Conservation (phyloP, 2,888 invertebrate genomes). For the Hofmannophila pseudospretella region DNA sequence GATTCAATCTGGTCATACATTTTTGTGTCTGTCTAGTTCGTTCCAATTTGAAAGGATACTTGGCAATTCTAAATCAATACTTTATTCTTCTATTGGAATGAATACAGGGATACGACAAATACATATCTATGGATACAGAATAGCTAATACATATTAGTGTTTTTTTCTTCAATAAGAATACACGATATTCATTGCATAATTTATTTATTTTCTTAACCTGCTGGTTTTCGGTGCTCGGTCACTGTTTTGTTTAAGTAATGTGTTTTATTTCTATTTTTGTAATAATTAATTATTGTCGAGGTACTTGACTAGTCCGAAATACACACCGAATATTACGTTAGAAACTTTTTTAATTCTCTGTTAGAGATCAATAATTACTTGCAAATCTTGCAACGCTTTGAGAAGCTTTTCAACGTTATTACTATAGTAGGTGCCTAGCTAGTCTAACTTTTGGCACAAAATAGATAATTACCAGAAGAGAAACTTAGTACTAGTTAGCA, state of each 20-base stretch:
- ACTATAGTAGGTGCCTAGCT: too few relatives aligned
- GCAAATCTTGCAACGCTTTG: too few relatives aligned
- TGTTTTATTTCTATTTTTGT: slow-evolving; percentile 25
- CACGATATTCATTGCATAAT: not conserved
- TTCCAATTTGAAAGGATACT: too few relatives aligned
- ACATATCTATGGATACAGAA: not conserved
- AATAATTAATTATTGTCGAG: slow-evolving; percentile 26
- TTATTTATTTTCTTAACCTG: slow-evolving; percentile 9
- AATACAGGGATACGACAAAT: not conserved
- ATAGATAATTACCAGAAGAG: too few relatives aligned
- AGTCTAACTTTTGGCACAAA: too few relatives aligned
- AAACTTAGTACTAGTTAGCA: too few relatives aligned
- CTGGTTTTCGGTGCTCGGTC: slow-evolving; percentile 49
- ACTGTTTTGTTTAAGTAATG: slow-evolving; percentile 19
- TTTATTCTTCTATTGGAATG: not conserved
- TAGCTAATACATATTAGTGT: not conserved
- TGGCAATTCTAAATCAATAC: too few relatives aligned
- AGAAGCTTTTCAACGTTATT: too few relatives aligned
- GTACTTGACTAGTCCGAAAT: slow-evolving; percentile 62
- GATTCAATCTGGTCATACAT: too few relatives aligned
- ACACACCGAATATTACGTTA: not conserved
- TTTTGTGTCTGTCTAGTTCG: too few relatives aligned
- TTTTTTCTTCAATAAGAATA: not conserved
- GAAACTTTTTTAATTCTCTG: too few relatives aligned
- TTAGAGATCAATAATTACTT: too few relatives aligned